Evolutionary conservation across 2,113 vertebrate genomes (phyloP).

Genomic region (Syngnathus floridae): DNA sequence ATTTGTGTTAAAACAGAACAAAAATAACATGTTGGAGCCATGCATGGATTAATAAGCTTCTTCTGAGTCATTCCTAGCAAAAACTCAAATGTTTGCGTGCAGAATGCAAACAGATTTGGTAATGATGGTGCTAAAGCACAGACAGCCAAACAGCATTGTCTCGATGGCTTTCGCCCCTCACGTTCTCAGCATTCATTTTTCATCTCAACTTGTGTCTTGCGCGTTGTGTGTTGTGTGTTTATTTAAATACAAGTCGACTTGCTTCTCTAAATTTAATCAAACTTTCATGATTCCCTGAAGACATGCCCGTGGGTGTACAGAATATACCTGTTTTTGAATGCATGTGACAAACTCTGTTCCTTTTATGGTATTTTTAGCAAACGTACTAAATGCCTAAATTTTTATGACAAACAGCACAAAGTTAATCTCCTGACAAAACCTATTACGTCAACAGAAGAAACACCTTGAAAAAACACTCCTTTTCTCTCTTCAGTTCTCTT

Average conservation of each 20-base stretch:
- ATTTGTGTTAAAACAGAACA: neutral
- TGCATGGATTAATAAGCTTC: neutral
- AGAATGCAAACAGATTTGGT: slow-evolving; percentile 9
- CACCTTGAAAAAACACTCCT: slow-evolving; percentile 19
- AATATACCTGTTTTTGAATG: slow-evolving; percentile 7
- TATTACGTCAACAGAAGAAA: slow-evolving; percentile 36
- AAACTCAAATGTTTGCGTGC: neutral
- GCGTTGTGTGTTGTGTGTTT: neutral
- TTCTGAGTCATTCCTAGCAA: neutral
- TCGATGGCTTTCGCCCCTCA: slow-evolving; percentile 29
- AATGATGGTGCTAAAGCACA: slow-evolving; percentile 11
- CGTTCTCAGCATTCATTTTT: slow-evolving; percentile 29
- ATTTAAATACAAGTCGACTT: slow-evolving; percentile 21
- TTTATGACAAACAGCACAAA: slow-evolving; percentile 38
- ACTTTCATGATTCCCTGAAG: slow-evolving; percentile 36
- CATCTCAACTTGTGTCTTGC: slow-evolving; percentile 10
- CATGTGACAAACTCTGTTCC: slow-evolving; percentile 5
- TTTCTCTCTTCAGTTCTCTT: slow-evolving; percentile 14
- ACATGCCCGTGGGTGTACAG: slow-evolving; percentile 24
- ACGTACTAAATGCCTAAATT: slow-evolving; percentile 31
- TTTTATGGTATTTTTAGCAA: slow-evolving; percentile 37
- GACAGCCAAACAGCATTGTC: slow-evolving; percentile 45
- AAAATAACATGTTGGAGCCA: neutral
- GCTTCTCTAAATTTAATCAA: slow-evolving; percentile 38
- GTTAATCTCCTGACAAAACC: slow-evolving; percentile 40